Percentiles rank a stretch among this genome's conserved stretches.
These are phyloP conservation scores for Scrobipalpa costella DNA, from an alignment of 2,888 invertebrate species.

Conservation along the genomic window DNA sequence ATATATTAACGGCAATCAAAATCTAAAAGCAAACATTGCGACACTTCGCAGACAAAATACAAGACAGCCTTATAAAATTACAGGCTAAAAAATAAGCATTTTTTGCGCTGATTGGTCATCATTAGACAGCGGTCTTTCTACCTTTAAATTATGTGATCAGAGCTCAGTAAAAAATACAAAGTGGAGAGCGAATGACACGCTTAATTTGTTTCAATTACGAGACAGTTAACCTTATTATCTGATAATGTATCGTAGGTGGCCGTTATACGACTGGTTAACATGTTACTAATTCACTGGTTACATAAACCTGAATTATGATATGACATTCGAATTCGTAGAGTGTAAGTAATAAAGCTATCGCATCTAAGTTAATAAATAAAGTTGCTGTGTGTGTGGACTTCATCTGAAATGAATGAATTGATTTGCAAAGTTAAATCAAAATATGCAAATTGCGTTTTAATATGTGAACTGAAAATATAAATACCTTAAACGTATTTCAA, in stretches of 20 bases:
- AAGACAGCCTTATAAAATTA: not conserved
- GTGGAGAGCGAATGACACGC: constrained; percentile 18
- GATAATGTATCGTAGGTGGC: constrained; percentile 11
- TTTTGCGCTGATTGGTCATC: constrained; percentile 1
- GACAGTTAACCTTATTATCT: constrained; percentile 20
- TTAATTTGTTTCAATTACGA: constrained; percentile 28
- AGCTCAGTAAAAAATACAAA: constrained; percentile 18
- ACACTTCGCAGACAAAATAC: not conserved
- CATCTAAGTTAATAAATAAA: not conserved
- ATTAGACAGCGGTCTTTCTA: not conserved
- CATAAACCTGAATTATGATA: constrained; percentile 1
- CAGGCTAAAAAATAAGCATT: not conserved
- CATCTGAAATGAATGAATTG: too few species aligned
- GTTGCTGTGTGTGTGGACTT: too few species aligned
- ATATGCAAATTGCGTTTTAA: not conserved
- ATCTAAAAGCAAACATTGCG: too few species aligned
- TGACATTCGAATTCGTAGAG: not conserved
- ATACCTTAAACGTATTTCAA: too few species aligned
- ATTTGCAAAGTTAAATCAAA: too few species aligned
- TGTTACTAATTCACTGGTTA: not conserved
- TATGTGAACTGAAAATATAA: not conserved
- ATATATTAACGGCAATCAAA: too few species aligned
- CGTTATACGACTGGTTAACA: constrained; percentile 4
- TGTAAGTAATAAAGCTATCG: not conserved
- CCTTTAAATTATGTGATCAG: constrained; percentile 23